A percentile compares a stretch with the other conserved stretches of the same genome.
These are phyloP conservation scores for Hetaerina titia DNA, from an alignment of 2,888 invertebrate genomes.

Conservation along the genomic window DNA sequence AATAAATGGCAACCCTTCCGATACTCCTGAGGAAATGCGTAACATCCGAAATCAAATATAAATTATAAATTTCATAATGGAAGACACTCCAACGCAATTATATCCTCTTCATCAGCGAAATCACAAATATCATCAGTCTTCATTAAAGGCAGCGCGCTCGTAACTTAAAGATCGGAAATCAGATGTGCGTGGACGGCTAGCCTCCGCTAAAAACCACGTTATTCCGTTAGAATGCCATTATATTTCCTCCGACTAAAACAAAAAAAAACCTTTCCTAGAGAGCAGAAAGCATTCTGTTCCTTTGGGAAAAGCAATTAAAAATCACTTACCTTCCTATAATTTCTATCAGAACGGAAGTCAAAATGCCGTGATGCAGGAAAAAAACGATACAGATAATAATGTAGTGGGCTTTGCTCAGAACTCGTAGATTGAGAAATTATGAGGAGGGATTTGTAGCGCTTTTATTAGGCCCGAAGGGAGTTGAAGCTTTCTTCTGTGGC, in stretches of 20 bases:
- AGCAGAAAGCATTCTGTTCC: background rate
- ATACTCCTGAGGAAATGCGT: background rate
- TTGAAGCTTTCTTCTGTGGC: background rate
- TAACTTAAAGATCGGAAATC: constrained; percentile 16
- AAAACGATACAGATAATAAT: constrained; percentile 39
- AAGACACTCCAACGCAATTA: background rate
- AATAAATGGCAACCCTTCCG: no score
- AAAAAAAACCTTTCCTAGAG: background rate
- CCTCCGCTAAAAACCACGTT: background rate
- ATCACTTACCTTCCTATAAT: constrained; percentile 46
- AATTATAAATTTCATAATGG: background rate
- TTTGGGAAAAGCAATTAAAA: constrained; percentile 57
- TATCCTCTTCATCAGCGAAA: background rate
- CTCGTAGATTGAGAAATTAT: constrained; percentile 39
- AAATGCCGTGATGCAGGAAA: background rate
- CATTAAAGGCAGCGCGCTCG: constrained; percentile 7
- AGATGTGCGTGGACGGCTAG: background rate
- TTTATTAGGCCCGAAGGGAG: background rate
- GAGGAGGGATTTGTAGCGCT: background rate
- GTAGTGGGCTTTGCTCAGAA: background rate
- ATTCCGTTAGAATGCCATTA: background rate
- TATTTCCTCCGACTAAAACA: background rate
- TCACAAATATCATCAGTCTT: background rate
- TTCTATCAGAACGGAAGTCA: background rate
- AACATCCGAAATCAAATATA: background rate